These are phyloP conservation scores for Cryptotis parvus DNA, from an alignment of 2,113 vertebrate species.

Conservation along the genomic window DNA sequence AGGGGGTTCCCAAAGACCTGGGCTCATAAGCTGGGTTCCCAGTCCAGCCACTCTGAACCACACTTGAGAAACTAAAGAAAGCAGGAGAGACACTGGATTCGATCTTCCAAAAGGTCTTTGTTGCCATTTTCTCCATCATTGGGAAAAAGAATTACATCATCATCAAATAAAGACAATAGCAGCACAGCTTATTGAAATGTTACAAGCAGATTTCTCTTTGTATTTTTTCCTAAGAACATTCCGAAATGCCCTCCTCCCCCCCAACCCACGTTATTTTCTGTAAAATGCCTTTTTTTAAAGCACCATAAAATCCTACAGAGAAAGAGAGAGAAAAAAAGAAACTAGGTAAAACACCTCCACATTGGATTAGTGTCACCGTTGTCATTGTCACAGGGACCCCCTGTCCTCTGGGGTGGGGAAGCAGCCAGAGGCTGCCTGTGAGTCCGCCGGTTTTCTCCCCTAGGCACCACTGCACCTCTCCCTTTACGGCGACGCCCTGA, in stretches of 20 bases:
- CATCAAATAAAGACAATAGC: conserved; percentile 86
- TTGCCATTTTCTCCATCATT: conserved; percentile 84
- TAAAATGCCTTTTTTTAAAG: conserved; percentile 84
- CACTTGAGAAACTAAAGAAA: conserved; percentile 17
- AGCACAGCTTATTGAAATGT: conserved; percentile 86
- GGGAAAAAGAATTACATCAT: conserved; percentile 86
- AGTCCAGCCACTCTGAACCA: background rate
- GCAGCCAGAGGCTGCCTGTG: conserved; percentile 35
- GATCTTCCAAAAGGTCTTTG: conserved; percentile 86
- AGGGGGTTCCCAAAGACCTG: background rate
- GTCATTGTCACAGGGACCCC: conserved; percentile 18
- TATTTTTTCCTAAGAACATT: conserved; percentile 82
- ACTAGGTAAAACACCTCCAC: conserved; percentile 67
- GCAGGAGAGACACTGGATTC: conserved; percentile 73
- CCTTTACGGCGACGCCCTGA: conserved; percentile 48
- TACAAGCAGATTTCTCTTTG: conserved; percentile 83
- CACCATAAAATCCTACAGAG: conserved; percentile 85
- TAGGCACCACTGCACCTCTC: conserved; percentile 30
- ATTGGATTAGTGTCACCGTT: conserved; percentile 15
- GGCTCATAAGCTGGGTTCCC: background rate
- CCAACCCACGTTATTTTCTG: conserved; percentile 73
- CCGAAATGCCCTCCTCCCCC: conserved; percentile 72
- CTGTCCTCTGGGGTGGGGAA: conserved; percentile 50
- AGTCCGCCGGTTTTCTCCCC: conserved; percentile 64
- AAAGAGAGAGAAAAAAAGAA: conserved; percentile 68